Evolutionary conservation across 2,888 invertebrate species (phyloP).

Genomic region (Parnassius glacialis): DNA sequence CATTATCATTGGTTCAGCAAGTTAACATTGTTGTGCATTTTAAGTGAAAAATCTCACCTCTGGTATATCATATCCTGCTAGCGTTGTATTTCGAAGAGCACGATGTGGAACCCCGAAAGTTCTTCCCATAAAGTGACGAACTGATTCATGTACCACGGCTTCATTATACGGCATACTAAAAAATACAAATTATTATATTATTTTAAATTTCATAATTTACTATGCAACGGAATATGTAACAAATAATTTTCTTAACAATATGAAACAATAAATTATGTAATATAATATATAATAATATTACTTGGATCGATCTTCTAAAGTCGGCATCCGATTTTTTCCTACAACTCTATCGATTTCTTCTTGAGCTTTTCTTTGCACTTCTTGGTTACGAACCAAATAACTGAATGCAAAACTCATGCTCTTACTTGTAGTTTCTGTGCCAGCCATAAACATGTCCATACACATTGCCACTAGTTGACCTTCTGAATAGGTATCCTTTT

Average conservation of each 20-base stretch:
- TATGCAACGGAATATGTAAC: neutral
- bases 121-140: slow-evolving; percentile 90
- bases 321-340: slow-evolving; percentile 85
- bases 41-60: slow-evolving; percentile 76
- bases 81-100: slow-evolving; percentile 85
- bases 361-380: slow-evolving; percentile 87
- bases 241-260: too few relatives aligned
- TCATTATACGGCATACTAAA: slow-evolving; percentile 90
- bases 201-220: neutral
- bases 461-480: slow-evolving; percentile 89
- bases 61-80: slow-evolving; percentile 88
- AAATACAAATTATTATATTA: slow-evolving; percentile 26
- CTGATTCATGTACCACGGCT: slow-evolving; percentile 87
- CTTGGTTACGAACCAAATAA: slow-evolving; percentile 85
- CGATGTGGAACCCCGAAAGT: slow-evolving; percentile 91
- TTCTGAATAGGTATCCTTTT: slow-evolving; percentile 83
- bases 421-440: slow-evolving; percentile 92
- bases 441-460: slow-evolving; percentile 93
- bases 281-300: too few relatives aligned
- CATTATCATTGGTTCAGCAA: too few relatives aligned
- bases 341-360: slow-evolving; percentile 88
- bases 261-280: too few relatives aligned
- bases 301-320: slow-evolving; percentile 86
- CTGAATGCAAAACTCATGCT: slow-evolving; percentile 88
- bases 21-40: too few relatives aligned